Percentiles rank a stretch among this genome's conserved stretches.
These are phyloP conservation scores for Bactericera cockerelli DNA, from an alignment of 1,140 invertebrate species.

Conservation along the genomic window DNA sequence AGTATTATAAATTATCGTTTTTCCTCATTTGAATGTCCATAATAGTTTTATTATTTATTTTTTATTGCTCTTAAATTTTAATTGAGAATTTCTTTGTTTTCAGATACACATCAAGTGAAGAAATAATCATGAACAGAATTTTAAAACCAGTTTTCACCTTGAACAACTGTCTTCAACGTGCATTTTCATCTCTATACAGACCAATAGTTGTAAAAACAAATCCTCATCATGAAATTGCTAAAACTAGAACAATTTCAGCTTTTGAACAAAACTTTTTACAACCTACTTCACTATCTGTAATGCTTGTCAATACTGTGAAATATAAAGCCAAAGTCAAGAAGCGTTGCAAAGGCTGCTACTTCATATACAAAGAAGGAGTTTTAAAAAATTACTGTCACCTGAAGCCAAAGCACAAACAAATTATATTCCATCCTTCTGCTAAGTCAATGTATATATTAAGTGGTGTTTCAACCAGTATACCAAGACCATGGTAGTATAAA, in stretches of 20 bases:
- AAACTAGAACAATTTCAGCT: background rate
- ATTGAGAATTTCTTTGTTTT: too few relatives aligned
- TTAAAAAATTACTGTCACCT: background rate
- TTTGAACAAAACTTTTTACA: background rate
- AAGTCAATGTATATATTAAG: background rate
- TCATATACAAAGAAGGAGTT: background rate
- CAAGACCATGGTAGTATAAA: background rate
- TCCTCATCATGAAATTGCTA: background rate
- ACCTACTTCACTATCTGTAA: background rate
- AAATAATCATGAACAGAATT: too few relatives aligned
- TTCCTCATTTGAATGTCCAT: too few relatives aligned
- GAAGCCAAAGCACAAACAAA: background rate
- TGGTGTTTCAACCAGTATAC: background rate
- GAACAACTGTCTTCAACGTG: too few relatives aligned
- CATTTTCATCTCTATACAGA: background rate
- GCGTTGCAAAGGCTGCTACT: background rate
- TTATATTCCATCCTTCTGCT: background rate
- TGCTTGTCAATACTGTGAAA: background rate
- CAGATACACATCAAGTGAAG: too few relatives aligned
- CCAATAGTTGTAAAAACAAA: background rate
- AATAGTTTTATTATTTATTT: too few relatives aligned
- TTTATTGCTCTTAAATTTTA: too few relatives aligned
- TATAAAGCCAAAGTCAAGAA: background rate
- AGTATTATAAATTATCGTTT: too few relatives aligned
- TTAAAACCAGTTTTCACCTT: too few relatives aligned